Evolutionary conservation across 2,888 invertebrate species (phyloP).

Genomic region (Sarcophaga variegata): DNA sequence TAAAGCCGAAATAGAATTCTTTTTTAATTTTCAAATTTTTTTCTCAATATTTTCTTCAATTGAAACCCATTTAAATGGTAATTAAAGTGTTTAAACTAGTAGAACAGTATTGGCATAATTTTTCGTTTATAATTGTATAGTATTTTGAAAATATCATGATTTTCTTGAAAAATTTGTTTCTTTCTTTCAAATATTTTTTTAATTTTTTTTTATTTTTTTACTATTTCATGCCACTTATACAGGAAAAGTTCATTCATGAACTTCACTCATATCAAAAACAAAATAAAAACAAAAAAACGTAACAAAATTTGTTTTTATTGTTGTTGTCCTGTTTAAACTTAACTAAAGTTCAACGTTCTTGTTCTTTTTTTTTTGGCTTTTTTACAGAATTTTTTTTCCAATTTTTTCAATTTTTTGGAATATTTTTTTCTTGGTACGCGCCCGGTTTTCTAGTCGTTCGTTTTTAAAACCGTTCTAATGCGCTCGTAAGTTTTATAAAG

Average conservation of each 20-base stretch:
- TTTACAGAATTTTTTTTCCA: background rate
- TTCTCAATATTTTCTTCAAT: background rate
- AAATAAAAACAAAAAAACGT: too few relatives aligned
- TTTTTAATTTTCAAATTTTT: background rate
- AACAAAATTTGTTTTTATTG: conserved; percentile 1
- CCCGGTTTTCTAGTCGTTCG: conserved; percentile 47
- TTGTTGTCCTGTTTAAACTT: conserved; percentile 16
- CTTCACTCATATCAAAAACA: background rate
- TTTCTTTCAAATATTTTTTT: background rate
- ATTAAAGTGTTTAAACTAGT: background rate
- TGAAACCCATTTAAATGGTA: background rate
- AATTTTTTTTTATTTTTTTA: conserved; percentile 20
- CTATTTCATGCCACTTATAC: background rate
- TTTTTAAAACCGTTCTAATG: conserved; percentile 56
- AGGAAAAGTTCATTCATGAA: background rate
- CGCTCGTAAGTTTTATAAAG: conserved; percentile 64
- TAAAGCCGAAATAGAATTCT: background rate
- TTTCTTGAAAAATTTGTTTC: background rate
- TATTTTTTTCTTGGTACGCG: conserved; percentile 49
- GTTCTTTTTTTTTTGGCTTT: conserved; percentile 13
- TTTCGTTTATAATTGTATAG: background rate
- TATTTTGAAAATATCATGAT: conserved; percentile 33
- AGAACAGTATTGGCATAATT: conserved; percentile 12
- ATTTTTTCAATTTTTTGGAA: conserved; percentile 2
- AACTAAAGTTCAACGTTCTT: conserved; percentile 42